These are phyloP conservation scores for Drosophila orosa DNA, from an alignment of 1,140 invertebrate genomes.

Conservation along the genomic window DNA sequence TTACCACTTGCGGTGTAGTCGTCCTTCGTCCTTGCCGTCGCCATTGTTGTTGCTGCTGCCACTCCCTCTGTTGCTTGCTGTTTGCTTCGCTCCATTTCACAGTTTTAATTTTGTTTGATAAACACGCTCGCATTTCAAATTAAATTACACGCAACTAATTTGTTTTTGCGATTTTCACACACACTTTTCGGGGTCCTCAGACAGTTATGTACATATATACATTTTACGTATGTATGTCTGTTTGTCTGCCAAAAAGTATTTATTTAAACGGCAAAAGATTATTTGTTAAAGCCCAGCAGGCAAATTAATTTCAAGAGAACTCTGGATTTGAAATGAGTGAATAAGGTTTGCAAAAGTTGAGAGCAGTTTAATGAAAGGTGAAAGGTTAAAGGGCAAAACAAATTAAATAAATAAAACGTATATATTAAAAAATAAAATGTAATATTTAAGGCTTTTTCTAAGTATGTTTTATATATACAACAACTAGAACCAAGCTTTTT, in stretches of 20 bases:
- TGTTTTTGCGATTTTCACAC: constrained; percentile 73
- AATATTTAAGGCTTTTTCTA: not conserved
- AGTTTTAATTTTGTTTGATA: constrained; percentile 81
- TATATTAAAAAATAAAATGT: no score
- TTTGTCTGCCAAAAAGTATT: constrained; percentile 8
- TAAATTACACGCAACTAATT: constrained; percentile 82
- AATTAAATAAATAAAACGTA: no score
- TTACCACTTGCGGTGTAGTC: constrained; percentile 53
- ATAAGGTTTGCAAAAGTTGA: not conserved
- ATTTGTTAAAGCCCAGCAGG: constrained; percentile 14
- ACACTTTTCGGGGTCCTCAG: constrained; percentile 25
- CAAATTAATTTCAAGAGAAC: constrained; percentile 19
- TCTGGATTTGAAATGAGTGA: not conserved
- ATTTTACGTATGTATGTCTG: constrained; percentile 5
- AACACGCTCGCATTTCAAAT: constrained; percentile 76
- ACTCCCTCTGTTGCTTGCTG: constrained; percentile 16
- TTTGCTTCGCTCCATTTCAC: constrained; percentile 60
- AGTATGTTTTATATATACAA: not conserved
- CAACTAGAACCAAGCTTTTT: not conserved
- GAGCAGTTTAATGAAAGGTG: not conserved
- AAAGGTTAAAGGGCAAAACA: not conserved
- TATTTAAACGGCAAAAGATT: constrained; percentile 24
- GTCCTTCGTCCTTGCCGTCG: constrained; percentile 16
- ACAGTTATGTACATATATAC: not conserved
- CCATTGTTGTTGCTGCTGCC: constrained; percentile 9